A percentile compares a stretch with the other conserved stretches of the same genome.
Evolutionary conservation across 2,113 vertebrate genomes (phyloP).

Genomic region (Nycticorax nycticorax): DNA sequence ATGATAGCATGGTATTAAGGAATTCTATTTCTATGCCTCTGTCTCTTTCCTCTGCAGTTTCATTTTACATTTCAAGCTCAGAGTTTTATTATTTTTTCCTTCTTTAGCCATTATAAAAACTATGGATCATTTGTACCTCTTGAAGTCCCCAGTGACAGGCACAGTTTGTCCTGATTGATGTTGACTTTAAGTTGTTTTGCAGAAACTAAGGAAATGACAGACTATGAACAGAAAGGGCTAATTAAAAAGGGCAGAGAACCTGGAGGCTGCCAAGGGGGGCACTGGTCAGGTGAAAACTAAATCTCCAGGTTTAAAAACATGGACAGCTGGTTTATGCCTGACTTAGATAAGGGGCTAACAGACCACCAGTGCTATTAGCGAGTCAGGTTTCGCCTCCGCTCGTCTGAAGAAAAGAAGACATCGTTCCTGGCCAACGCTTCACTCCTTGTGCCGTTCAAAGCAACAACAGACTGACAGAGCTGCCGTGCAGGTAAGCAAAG

Average conservation of each 20-base stretch:
- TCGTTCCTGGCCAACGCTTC: background rate
- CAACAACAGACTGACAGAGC: background rate
- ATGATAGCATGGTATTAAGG: conserved; percentile 20
- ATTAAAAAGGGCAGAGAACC: conserved; percentile 31
- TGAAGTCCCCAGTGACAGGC: background rate
- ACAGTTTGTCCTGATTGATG: background rate
- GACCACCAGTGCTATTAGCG: background rate
- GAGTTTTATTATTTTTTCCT: background rate
- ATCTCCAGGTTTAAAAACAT: conserved; percentile 3
- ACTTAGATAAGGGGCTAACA: background rate
- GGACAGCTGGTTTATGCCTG: conserved; percentile 19
- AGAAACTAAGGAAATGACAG: conserved; percentile 51
- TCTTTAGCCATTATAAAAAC: background rate
- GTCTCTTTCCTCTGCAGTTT: background rate
- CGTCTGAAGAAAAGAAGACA: background rate
- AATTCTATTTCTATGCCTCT: background rate
- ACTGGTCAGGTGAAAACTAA: background rate
- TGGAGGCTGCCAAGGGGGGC: conserved; percentile 10
- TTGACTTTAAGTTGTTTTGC: background rate
- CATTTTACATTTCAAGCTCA: background rate
- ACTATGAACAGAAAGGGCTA: conserved; percentile 19
- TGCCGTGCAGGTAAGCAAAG: background rate
- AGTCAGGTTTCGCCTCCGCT: background rate
- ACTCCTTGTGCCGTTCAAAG: background rate
- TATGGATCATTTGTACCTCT: background rate